Conservation (phyloP, 2,113 vertebrate genomes). For the Merops nubicus region DNA sequence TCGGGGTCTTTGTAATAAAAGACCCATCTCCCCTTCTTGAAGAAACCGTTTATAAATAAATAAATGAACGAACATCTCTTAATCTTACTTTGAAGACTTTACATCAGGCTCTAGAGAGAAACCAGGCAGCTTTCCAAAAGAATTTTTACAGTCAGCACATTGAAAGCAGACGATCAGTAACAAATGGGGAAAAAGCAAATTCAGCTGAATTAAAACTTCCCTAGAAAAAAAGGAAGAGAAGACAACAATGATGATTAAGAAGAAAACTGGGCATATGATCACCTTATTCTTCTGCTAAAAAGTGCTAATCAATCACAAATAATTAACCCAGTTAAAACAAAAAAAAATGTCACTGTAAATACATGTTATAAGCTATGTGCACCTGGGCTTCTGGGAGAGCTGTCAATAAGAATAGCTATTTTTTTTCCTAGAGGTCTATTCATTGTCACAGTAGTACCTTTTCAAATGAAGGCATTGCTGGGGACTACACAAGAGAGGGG, state of each 20-base stretch:
- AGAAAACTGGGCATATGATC: conserved; percentile 35
- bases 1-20: conserved; percentile 29
- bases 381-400: background rate
- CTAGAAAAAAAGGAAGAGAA: background rate
- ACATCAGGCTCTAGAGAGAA: conserved; percentile 65
- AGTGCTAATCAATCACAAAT: conserved; percentile 12
- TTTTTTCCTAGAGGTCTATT: background rate
- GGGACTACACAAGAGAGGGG: background rate
- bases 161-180: conserved; percentile 66
- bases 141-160: conserved; percentile 72
- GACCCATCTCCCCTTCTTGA: conserved; percentile 8
- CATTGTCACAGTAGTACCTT: background rate
- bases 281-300: conserved; percentile 43
- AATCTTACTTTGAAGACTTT: conserved; percentile 73
- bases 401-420: background rate
- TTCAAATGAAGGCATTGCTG: background rate
- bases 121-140: conserved; percentile 71
- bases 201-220: conserved; percentile 75
- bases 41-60: conserved; percentile 65
- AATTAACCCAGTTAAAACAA: background rate
- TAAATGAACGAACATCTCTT: conserved; percentile 28
- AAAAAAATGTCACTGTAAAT: background rate
- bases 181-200: conserved; percentile 59
- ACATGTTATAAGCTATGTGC: background rate
- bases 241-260: background rate